phyloP scores from a whole-genome alignment of 2,113 vertebrate genomes.

The Mastomys coucha region DNA sequence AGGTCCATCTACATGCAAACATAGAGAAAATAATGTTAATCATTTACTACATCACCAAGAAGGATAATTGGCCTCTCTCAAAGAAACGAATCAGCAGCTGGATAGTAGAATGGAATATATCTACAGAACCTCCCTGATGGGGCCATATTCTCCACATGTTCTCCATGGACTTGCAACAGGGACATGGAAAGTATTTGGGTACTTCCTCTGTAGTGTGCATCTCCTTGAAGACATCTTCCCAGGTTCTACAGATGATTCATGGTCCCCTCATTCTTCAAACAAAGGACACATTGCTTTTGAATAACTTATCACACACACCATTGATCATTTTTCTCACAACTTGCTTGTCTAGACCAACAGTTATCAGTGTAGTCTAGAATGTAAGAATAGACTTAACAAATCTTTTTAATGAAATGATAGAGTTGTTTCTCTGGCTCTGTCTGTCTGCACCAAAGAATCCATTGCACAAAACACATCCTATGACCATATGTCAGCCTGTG shows the following conservation, averaged over 20 bases:
- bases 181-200: neutral
- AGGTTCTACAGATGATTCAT: neutral
- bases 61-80: neutral
- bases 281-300: neutral
- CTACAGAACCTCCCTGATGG: neutral
- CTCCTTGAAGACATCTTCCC: neutral
- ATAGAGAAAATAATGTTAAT: neutral
- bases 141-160: neutral
- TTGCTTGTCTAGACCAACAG: neutral
- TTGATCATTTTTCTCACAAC: neutral
- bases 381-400: neutral
- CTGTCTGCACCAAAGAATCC: neutral
- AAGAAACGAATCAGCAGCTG: neutral
- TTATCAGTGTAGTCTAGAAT: neutral
- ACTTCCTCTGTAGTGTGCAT: neutral
- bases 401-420: neutral
- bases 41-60: neutral
- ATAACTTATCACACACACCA: neutral
- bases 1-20: neutral
- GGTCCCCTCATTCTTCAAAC: neutral
- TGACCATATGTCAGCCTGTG: neutral
- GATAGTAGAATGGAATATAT: neutral
- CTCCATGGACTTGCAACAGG: neutral
- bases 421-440: neutral
- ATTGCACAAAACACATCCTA: neutral